These are phyloP conservation scores for Yoshiicerus persimilis DNA, from an alignment of 1,140 invertebrate genomes.

Conservation along the genomic window DNA sequence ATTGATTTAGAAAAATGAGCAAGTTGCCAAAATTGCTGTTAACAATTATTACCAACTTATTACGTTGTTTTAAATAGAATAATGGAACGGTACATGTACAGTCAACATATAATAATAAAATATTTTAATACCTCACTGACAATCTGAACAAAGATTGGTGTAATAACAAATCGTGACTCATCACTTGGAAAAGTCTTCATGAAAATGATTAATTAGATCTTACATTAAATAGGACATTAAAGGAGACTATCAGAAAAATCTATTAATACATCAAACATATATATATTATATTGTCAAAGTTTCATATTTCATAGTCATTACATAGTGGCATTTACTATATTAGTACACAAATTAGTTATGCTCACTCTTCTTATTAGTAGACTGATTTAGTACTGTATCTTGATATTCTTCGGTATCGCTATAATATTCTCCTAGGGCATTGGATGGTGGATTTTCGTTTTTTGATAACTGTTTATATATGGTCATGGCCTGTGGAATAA, in stretches of 20 bases:
- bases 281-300: neutral
- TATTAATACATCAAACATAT: neutral
- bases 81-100: neutral
- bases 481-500: slow-evolving; percentile 40
- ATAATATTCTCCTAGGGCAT: slow-evolving; percentile 32
- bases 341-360: neutral
- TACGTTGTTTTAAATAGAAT: neutral
- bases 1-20: neutral
- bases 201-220: neutral
- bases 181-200: neutral
- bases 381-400: neutral
- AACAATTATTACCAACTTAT: neutral
- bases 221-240: neutral
- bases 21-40: neutral
- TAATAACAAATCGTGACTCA: neutral
- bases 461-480: slow-evolving; percentile 47
- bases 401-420: slow-evolving; percentile 24
- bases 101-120: neutral
- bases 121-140: neutral
- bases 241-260: neutral
- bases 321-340: neutral
- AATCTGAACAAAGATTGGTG: neutral
- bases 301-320: neutral
- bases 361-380: neutral
- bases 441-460: neutral